Conservation (phyloP, 2,797 vertebrate genomes). For the Danio jaintianensis region DNA sequence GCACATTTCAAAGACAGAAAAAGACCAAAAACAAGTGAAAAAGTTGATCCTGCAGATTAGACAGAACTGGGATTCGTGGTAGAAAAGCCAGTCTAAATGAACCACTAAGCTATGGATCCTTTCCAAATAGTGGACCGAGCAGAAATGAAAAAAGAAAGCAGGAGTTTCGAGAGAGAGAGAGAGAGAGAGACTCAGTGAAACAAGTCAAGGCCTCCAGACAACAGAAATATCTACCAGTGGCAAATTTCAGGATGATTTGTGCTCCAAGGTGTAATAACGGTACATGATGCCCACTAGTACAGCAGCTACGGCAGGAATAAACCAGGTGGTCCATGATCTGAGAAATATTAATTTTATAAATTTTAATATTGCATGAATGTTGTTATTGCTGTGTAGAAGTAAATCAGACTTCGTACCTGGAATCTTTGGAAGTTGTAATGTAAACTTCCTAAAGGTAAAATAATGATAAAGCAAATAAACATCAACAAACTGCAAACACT, state of each 20-base stretch:
- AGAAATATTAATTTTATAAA: background rate
- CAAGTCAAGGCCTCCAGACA: conserved; percentile 74
- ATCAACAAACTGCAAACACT: background rate
- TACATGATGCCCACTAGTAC: conserved; percentile 85
- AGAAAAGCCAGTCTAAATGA: background rate
- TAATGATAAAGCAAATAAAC: background rate
- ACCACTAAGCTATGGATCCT: background rate
- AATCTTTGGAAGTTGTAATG: conserved; percentile 62
- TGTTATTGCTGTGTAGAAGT: background rate
- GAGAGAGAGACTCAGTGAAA: conserved; percentile 65
- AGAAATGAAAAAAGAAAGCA: conserved; percentile 13
- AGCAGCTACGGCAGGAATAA: conserved; percentile 86
- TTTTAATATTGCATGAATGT: background rate
- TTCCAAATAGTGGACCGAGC: background rate
- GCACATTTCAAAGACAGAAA: background rate
- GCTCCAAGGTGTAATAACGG: conserved; percentile 86
- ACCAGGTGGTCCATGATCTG: conserved; percentile 88
- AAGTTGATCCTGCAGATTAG: background rate
- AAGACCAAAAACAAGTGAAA: background rate
- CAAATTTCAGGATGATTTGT: conserved; percentile 80
- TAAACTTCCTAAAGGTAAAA: conserved; percentile 62
- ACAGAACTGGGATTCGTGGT: background rate
- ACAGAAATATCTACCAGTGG: conserved; percentile 57
- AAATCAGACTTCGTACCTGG: conserved; percentile 66
- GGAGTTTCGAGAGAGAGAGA: background rate